Percentiles rank a stretch among this genome's conserved stretches.
Evolutionary conservation across 2,888 invertebrate species (phyloP).

Genomic region (Argynnis bischoffii): DNA sequence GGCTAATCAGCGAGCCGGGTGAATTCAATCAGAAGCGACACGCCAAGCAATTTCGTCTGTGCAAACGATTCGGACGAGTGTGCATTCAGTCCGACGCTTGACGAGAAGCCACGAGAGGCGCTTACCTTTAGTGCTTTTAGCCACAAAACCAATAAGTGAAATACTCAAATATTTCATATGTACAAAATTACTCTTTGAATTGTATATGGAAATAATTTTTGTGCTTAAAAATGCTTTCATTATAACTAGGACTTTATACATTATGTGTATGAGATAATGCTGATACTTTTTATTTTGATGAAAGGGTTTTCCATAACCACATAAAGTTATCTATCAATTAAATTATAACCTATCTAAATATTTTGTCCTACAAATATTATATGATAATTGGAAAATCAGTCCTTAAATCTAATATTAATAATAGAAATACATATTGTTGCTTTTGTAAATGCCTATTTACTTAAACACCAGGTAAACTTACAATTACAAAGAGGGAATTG

Average conservation of each 20-base stretch:
- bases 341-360: no score
- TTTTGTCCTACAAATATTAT: no score
- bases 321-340: no score
- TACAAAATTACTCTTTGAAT: neutral
- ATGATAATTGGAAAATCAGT: neutral
- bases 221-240: no score
- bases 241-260: no score
- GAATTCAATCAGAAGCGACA: slow-evolving; percentile 66
- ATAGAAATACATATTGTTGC: no score
- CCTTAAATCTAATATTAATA: no score
- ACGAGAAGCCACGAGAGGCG: slow-evolving; percentile 59
- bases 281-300: no score
- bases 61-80: slow-evolving; percentile 69
- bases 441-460: slow-evolving; percentile 39
- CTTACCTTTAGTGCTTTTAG: slow-evolving; percentile 56
- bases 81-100: slow-evolving; percentile 68
- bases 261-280: no score
- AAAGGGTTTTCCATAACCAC: no score
- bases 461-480: slow-evolving; percentile 44
- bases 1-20: slow-evolving; percentile 61
- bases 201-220: slow-evolving; percentile 2
- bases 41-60: slow-evolving; percentile 72
- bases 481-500: slow-evolving; percentile 44
- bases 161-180: slow-evolving; percentile 31
- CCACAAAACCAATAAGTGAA: slow-evolving; percentile 51